Conservation (phyloP, 2,888 invertebrate genomes). For the Penaeus monodon region DNA sequence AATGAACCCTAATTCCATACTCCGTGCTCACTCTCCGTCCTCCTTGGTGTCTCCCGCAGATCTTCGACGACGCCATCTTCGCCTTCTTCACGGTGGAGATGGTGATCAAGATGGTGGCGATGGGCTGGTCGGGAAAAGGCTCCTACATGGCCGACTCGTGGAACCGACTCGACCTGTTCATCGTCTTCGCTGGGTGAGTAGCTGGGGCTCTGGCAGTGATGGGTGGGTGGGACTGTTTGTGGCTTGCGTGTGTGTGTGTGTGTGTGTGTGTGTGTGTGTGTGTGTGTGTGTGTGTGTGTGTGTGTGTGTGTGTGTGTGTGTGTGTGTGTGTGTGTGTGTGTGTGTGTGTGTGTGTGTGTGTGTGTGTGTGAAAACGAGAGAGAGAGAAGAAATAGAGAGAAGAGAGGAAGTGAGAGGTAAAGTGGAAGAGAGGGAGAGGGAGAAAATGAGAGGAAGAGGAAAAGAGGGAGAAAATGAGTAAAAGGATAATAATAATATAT, state of each 20-base stretch:
- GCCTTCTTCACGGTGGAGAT: conserved; percentile 98
- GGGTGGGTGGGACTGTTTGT: background rate
- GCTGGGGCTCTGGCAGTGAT: background rate
- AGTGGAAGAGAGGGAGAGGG: no score
- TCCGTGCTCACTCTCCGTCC: background rate
- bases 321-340: background rate
- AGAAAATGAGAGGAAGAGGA: no score
- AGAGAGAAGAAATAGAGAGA: no score
- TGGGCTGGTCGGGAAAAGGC: conserved; percentile 94
- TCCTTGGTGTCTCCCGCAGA: conserved; percentile 74
- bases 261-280: no score
- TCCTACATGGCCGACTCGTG: conserved; percentile 98
- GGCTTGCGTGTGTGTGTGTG: no score
- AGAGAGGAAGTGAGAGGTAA: no score
- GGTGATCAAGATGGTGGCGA: conserved; percentile 98
- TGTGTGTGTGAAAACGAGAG: background rate
- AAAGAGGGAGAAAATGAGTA: background rate
- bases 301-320: background rate
- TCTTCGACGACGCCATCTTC: conserved; percentile 98
- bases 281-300: conserved; percentile 9
- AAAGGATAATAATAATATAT: background rate
- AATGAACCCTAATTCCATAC: background rate
- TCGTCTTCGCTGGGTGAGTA: conserved; percentile 92
- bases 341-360: background rate
- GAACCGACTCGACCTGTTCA: conserved; percentile 98